Evolutionary conservation across 1,140 invertebrate genomes (phyloP), one percentile per base, ranked within the genome.

Genomic region (Eumeta japonica): DNA sequence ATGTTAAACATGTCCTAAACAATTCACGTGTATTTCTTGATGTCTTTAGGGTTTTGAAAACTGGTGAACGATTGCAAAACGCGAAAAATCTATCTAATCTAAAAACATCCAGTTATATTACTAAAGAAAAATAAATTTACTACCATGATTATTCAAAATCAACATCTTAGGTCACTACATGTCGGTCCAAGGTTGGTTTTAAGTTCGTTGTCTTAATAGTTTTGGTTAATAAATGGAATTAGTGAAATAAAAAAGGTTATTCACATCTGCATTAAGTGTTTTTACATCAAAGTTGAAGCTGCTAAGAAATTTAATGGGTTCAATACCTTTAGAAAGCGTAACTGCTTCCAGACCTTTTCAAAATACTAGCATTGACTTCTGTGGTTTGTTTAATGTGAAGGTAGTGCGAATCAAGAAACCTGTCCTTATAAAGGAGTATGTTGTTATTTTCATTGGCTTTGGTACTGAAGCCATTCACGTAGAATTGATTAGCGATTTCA

Each of bases 341-440:
- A n/a, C n/a, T n/a, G n/a, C n/a, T 2, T 28, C 52, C 3, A 35
- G 41, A 7, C 45, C 60, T 10, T 77, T 77, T 41, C 16, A 34
- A 10, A 38, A 52, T 16, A 24, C 35, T 3, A 75, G 72, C 1
- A 19, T 74, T 0, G 73, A 77, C 39, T 76, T 58, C 37, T 61
- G 61, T 2, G 75, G 73, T 2, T 71, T 68, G 1, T 47, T 59
- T 40, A 13, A 28, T 2, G 7, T 16, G 13, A 50, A n/a, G n/a
- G n/a, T n/a, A n/a, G n/a, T n/a, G n/a, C n/a, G n/a, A n/a, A n/a
- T n/a, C n/a, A n/a, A n/a, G 40, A 14, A 42, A 36, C 5, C 19
- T 13, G 36, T 47, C 18, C 10, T 47, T 3, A 34, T 15, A 13
- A 57, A n/a, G n/a, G n/a, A n/a, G n/a, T n/a, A n/a, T n/a, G n/a